Percentiles rank a stretch among this genome's conserved stretches.
Conservation (phyloP, 2,797 vertebrate genomes). For the Danionella dracula region DNA sequence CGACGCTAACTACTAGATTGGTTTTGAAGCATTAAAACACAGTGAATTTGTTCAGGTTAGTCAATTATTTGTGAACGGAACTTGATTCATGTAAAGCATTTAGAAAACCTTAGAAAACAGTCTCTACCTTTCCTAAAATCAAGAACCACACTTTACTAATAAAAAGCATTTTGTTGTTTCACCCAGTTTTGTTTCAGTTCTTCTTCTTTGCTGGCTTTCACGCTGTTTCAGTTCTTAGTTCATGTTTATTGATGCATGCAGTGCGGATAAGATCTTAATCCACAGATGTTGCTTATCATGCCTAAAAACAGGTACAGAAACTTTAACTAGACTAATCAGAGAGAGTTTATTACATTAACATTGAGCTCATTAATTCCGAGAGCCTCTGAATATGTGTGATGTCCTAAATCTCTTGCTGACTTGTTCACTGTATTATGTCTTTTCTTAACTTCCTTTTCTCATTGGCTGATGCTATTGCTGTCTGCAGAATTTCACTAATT, state of each 20-base stretch:
- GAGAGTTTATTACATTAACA: neutral
- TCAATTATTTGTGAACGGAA: no score
- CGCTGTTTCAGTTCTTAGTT: conserved; percentile 34
- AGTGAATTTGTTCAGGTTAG: no score
- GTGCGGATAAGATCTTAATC: conserved; percentile 18
- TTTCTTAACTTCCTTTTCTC: neutral
- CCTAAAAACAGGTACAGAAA: conserved; percentile 46
- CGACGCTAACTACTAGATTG: no score
- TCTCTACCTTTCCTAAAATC: neutral
- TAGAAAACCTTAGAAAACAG: no score
- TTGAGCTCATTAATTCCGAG: no score
- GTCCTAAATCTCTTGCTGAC: no score
- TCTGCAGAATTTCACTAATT: conserved; percentile 16
- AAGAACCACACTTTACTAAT: neutral
- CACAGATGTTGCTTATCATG: conserved; percentile 18
- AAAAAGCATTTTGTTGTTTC: conserved; percentile 32
- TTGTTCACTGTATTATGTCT: conserved; percentile 14
- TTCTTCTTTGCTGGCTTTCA: conserved; percentile 40
- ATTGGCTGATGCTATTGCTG: conserved; percentile 25
- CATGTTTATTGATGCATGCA: conserved; percentile 14
- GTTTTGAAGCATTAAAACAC: no score
- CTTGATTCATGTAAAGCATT: no score
- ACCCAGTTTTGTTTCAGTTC: conserved; percentile 43
- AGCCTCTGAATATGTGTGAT: no score
- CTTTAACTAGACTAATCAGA: conserved; percentile 24